Conservation (phyloP, 92 coral and sea anemone species). For the Umimayanthus chanpuru region DNA sequence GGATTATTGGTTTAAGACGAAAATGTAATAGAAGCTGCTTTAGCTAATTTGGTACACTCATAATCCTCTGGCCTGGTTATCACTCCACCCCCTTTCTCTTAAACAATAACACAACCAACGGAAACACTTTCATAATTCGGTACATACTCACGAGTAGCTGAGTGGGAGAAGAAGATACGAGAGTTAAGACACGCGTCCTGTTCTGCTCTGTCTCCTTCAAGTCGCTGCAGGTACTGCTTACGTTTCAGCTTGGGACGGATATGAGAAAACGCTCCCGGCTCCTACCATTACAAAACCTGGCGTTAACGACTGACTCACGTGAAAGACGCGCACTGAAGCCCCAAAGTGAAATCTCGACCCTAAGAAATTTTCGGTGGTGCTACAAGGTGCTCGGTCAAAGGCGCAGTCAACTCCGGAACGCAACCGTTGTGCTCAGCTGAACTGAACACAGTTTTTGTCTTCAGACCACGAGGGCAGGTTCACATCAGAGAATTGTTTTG, state of each 20-base stretch:
- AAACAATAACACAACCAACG: constrained; percentile 6
- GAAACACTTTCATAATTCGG: constrained; percentile 9
- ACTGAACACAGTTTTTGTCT: constrained; percentile 16
- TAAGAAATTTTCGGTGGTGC: background rate
- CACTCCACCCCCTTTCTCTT: constrained; percentile 20
- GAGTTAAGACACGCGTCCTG: background rate
- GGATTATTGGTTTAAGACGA: constrained; percentile 22
- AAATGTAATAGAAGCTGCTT: constrained; percentile 21
- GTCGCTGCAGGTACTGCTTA: background rate
- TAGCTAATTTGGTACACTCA: background rate
- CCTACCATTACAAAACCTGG: constrained; percentile 4
- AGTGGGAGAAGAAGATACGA: background rate
- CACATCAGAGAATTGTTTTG: constrained; percentile 32
- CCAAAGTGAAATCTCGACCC: background rate
- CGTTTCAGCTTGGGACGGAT: constrained; percentile 3
- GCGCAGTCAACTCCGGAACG: constrained; percentile 4
- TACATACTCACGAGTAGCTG: background rate
- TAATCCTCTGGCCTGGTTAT: constrained; percentile 3
- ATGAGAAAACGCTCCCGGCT: background rate
- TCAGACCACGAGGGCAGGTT: constrained; percentile 23
- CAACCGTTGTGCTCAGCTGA: background rate
- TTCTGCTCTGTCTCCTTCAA: constrained; percentile 4
- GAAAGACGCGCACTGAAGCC: background rate
- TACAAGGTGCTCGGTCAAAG: background rate
- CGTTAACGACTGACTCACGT: background rate